Evolutionary conservation across 1,140 invertebrate genomes (phyloP).

Genomic region (Himalopsyche phryganea): DNA sequence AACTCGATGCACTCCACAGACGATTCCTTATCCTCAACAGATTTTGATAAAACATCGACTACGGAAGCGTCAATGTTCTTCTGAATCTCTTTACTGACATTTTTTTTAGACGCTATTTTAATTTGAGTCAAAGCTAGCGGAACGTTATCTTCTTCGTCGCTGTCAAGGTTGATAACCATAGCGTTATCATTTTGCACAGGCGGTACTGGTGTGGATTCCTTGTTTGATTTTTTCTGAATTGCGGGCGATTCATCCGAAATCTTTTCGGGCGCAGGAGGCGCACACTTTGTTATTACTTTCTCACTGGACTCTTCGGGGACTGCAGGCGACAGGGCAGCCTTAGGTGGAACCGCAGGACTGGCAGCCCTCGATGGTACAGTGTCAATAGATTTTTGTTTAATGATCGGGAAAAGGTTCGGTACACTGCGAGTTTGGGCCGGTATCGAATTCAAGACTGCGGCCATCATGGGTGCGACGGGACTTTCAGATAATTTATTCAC

Average conservation of each 20-base stretch:
- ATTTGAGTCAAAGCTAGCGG: constrained; percentile 9
- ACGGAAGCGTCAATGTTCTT: no score
- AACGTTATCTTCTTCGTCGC: constrained; percentile 16
- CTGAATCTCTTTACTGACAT: background rate
- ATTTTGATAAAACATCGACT: no score
- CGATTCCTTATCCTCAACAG: background rate
- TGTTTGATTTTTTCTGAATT: background rate
- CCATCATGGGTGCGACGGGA: no score
- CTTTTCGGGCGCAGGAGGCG: background rate
- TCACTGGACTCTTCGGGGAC: background rate
- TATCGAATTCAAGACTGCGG: no score
- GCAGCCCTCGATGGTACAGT: no score
- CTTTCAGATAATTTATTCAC: no score
- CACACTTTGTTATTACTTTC: background rate
- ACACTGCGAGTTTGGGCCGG: no score
- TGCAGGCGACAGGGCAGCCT: background rate
- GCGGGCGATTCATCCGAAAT: background rate
- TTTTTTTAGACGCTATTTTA: background rate
- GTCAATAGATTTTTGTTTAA: no score
- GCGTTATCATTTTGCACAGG: background rate
- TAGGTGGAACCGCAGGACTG: no score
- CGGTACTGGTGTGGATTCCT: background rate
- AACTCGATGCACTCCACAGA: background rate
- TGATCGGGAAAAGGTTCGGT: no score
- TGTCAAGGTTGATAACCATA: constrained; percentile 10